phyloP scores from a whole-genome alignment of 1,140 invertebrate species.

The Pygmarrhopalites habei region DNA sequence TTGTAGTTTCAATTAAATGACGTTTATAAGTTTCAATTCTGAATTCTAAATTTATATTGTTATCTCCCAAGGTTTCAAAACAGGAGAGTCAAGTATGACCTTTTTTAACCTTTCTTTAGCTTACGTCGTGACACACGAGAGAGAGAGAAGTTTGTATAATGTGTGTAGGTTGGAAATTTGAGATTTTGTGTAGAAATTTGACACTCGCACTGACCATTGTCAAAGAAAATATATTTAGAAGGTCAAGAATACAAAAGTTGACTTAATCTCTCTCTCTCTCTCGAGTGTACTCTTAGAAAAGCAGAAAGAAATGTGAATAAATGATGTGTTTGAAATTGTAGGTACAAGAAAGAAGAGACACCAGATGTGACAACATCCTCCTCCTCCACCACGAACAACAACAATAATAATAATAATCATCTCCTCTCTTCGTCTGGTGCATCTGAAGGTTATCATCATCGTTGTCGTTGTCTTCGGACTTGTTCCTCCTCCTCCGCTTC shows the following conservation, averaged over 20 bases:
- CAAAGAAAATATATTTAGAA: too few species aligned
- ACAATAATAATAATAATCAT: neutral
- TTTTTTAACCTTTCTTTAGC: neutral
- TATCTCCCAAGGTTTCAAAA: neutral
- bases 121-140: too few species aligned
- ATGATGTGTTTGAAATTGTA: too few species aligned
- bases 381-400: too few species aligned
- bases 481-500: conserved; percentile 21
- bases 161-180: neutral
- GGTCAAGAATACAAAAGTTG: too few species aligned
- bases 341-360: conserved; percentile 71
- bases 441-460: too few species aligned
- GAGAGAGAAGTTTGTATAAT: neutral
- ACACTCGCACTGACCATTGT: too few species aligned
- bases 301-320: too few species aligned
- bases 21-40: neutral
- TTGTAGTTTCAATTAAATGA: conserved; percentile 59
- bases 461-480: conserved; percentile 27
- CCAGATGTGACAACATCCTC: conserved; percentile 23
- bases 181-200: neutral
- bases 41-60: neutral
- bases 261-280: too few species aligned
- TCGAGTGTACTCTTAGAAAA: too few species aligned
- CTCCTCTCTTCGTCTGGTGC: conserved; percentile 1
- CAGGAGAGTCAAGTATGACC: too few species aligned